phyloP scores from a whole-genome alignment of 2,113 vertebrate species.

The Urocynchramus pylzowi region DNA sequence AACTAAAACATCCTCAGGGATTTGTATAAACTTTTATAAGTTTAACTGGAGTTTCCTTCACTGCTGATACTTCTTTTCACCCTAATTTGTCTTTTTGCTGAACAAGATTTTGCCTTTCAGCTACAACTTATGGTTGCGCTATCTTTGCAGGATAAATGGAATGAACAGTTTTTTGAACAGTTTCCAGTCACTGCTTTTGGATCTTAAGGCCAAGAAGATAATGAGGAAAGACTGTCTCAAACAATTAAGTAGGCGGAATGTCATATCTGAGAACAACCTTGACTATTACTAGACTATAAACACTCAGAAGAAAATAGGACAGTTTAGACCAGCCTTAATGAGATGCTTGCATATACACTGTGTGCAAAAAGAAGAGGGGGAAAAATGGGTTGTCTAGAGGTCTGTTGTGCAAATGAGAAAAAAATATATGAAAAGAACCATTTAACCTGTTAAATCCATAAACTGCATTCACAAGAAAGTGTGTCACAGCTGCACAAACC shows the following conservation, averaged over 20 bases:
- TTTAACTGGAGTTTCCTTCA: conserved; percentile 1
- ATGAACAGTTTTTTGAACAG: background rate
- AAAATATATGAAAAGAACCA: background rate
- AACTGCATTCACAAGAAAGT: background rate
- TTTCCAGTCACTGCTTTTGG: conserved; percentile 16
- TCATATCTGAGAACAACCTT: background rate
- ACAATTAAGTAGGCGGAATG: conserved; percentile 13
- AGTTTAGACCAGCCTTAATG: background rate
- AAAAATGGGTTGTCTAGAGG: background rate
- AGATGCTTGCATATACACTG: background rate
- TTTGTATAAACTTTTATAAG: background rate
- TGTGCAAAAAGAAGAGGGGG: background rate
- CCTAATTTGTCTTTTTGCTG: conserved; percentile 5
- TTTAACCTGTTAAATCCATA: background rate
- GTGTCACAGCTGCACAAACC: background rate
- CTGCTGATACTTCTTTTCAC: background rate
- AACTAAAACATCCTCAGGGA: background rate
- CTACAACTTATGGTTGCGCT: background rate
- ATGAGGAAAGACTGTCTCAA: conserved; percentile 16
- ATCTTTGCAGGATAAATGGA: background rate
- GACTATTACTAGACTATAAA: background rate
- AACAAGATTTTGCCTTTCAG: conserved; percentile 22
- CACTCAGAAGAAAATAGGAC: background rate
- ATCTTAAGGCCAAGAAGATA: conserved; percentile 1
- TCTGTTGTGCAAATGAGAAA: background rate